Conservation (phyloP, 2,113 vertebrate genomes). For the Calidris pygmaea region DNA sequence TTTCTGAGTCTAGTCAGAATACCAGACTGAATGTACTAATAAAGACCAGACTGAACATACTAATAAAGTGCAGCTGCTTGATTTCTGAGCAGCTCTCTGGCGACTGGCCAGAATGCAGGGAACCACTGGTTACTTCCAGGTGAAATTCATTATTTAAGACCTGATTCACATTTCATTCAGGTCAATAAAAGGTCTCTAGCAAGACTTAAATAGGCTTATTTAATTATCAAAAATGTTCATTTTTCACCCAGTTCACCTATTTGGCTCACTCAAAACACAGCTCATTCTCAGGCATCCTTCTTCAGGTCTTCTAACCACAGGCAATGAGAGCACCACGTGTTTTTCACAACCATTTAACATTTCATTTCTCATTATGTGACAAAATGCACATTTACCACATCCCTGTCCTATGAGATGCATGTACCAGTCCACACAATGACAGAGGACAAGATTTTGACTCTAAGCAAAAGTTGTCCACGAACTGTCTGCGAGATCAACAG, state of each 20-base stretch:
- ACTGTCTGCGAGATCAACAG: background rate
- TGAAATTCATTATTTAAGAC: background rate
- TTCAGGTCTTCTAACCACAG: background rate
- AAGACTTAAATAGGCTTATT: background rate
- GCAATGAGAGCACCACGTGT: background rate
- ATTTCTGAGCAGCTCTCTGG: background rate
- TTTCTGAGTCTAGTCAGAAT: background rate
- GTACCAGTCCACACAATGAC: background rate
- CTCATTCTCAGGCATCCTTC: background rate
- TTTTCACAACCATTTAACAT: background rate
- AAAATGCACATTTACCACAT: background rate
- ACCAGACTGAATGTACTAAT: background rate
- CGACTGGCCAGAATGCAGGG: background rate
- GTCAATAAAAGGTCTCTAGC: background rate
- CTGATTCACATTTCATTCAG: background rate
- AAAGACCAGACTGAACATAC: background rate
- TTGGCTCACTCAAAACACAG: background rate
- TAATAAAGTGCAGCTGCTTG: background rate
- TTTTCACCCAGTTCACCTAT: background rate
- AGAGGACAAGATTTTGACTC: background rate
- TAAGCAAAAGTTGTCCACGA: background rate
- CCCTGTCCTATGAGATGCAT: background rate
- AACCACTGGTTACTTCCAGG: background rate
- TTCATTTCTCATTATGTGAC: background rate
- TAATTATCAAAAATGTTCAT: background rate